A percentile compares a stretch with the other conserved stretches of the same genome.
Evolutionary conservation across 1,140 invertebrate genomes (phyloP).

Genomic region (Acromyrmex heyeri): DNA sequence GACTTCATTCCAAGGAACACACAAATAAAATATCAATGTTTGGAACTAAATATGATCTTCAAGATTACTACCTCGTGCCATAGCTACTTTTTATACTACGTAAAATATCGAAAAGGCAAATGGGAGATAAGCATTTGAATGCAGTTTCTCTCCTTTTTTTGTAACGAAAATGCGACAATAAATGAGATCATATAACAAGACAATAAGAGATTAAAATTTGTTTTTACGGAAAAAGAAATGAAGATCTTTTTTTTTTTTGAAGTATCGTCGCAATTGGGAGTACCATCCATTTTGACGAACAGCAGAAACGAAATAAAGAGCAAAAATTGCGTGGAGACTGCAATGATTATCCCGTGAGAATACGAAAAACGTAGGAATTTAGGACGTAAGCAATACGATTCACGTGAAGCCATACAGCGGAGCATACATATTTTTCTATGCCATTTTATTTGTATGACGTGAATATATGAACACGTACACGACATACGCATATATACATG

Average conservation of each 20-base stretch:
- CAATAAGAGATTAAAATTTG: not conserved
- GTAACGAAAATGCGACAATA: conserved; percentile 45
- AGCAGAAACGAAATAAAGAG: not conserved
- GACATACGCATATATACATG: not conserved
- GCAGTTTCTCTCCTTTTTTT: not conserved
- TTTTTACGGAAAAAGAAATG: not conserved
- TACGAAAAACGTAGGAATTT: not conserved
- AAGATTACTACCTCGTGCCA: not conserved
- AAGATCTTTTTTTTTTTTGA: too few relatives aligned
- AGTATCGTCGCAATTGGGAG: too few relatives aligned
- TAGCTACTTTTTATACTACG: conserved; percentile 24
- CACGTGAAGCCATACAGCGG: conserved; percentile 14
- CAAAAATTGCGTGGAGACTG: not conserved
- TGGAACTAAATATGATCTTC: not conserved
- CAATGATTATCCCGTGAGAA: conserved; percentile 25
- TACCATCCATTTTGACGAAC: not conserved
- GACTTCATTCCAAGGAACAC: too few relatives aligned
- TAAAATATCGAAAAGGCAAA: not conserved
- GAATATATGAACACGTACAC: conserved; percentile 3
- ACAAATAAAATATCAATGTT: not conserved
- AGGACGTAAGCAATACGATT: conserved; percentile 11
- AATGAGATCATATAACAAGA: not conserved
- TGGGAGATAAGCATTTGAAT: not conserved
- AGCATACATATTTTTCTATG: conserved; percentile 52
- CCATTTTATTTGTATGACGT: conserved; percentile 48